Conservation (phyloP, 2,113 vertebrate species). For the Glaucidium brasilianum region DNA sequence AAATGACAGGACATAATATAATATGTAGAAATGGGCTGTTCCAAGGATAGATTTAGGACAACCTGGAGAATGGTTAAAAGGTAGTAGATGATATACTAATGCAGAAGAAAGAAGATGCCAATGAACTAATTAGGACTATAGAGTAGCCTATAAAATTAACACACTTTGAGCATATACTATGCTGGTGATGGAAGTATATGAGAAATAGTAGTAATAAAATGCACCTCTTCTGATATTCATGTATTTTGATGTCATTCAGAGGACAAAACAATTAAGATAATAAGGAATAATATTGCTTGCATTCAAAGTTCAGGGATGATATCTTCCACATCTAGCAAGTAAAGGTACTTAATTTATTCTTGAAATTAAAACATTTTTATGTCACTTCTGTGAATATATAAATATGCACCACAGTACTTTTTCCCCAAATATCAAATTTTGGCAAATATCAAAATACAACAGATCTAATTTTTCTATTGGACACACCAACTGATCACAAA, state of each 20-base stretch:
- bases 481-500: not conserved
- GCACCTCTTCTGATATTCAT: not conserved
- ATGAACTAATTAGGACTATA: not conserved
- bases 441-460: not conserved
- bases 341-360: not conserved
- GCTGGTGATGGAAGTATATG: not conserved
- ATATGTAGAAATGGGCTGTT: not conserved
- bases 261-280: not conserved
- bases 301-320: not conserved
- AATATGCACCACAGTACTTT: not conserved
- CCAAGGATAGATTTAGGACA: not conserved
- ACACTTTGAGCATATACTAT: not conserved
- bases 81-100: not conserved
- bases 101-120: not conserved
- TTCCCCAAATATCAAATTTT: not conserved
- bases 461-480: not conserved
- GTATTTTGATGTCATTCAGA: not conserved
- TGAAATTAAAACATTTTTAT: not conserved
- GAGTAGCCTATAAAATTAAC: not conserved
- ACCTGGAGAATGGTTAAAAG: not conserved
- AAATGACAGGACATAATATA: not conserved
- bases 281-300: not conserved
- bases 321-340: not conserved
- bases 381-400: not conserved
- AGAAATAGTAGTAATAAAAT: not conserved